Evolutionary conservation across 2,888 invertebrate species (phyloP).

Genomic region (Sinodicranocentrus sp.): DNA sequence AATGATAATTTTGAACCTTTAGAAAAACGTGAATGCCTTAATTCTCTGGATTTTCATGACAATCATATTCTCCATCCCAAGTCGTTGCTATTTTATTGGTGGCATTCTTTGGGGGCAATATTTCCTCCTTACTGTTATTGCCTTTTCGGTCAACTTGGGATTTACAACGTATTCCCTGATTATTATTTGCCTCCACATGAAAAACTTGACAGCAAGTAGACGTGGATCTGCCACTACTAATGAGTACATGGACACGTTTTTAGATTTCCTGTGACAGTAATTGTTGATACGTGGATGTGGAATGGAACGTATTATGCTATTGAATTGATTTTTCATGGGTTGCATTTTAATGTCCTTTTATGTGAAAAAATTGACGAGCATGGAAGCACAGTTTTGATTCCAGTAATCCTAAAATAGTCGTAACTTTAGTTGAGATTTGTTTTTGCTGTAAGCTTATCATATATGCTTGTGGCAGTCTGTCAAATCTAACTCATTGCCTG

Average conservation of each 20-base stretch:
- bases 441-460: too few species aligned
- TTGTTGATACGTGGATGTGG: too few species aligned
- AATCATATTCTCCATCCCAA: slow-evolving; percentile 65
- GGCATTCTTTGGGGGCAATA: slow-evolving; percentile 68
- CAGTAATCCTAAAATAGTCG: too few species aligned
- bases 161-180: slow-evolving; percentile 69
- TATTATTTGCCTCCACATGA: slow-evolving; percentile 52
- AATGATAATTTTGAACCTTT: too few species aligned
- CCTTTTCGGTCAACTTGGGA: slow-evolving; percentile 63
- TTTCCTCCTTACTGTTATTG: slow-evolving; percentile 55
- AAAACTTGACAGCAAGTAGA: slow-evolving; percentile 30
- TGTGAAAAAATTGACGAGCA: too few species aligned
- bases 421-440: too few species aligned
- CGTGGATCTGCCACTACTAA: slow-evolving; percentile 7
- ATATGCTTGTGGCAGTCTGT: too few species aligned
- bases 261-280: slow-evolving; percentile 49
- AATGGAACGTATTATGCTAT: too few species aligned
- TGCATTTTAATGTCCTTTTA: too few species aligned
- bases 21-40: slow-evolving; percentile 64
- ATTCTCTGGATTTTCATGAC: slow-evolving; percentile 69
- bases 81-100: slow-evolving; percentile 71
- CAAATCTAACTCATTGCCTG: too few species aligned
- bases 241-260: slow-evolving; percentile 35
- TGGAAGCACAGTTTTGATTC: too few species aligned
- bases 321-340: too few species aligned